Base-by-base conservation (phyloP, 2,888 invertebrate species). In the Willowsia nigromaculata region DNA sequence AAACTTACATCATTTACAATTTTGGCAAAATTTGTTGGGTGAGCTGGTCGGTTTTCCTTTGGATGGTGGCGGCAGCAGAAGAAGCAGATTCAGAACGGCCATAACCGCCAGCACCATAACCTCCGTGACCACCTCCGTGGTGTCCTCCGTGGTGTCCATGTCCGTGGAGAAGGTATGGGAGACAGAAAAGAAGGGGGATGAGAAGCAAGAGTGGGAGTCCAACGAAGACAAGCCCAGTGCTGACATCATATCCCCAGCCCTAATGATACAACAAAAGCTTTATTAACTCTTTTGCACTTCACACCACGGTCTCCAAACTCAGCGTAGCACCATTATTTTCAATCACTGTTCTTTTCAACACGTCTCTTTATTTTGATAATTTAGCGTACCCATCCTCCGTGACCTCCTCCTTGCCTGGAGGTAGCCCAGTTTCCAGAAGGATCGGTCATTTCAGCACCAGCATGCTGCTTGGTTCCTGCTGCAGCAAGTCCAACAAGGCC, bases 11-110 rank as follows among this genome's bases (percentile, higher is more conserved):
- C 50, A 80, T 83, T 91, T 91, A 91, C 90, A 91, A 88, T 89
- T 91, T 91, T 85, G 91, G 90, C 89, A 91, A 89, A 74, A 91
- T 91, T 89, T 91, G 91, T 37, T 89, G 89, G 65, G 91, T 88
- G 13, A 91, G 87, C 71, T 91, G 90, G 71, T 91, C 91, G 62
- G 91, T 91, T 43, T 85, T 91, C 85, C 91, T 90, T 65, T 91
- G 91, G 89, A 91, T 85, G 62, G 89, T 85, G 33, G 85, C 71
- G 43, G 88, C 74, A 83, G 85, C 90, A 65, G 86, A 82, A 65
- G 82, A 83, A 50, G 40, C 62, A 76, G 53, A 56, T 5, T 84
- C 85, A 65, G 85, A 80, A 27, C 90, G 88, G 18, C 88, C 90
- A 82, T 88, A 90, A 62, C 90, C 90, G 22, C 88, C 90, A 62